Evolutionary conservation across 2,888 invertebrate genomes (phyloP), one percentile per base, ranked within the genome.

Genomic region (Aleiodes testaceus): DNA sequence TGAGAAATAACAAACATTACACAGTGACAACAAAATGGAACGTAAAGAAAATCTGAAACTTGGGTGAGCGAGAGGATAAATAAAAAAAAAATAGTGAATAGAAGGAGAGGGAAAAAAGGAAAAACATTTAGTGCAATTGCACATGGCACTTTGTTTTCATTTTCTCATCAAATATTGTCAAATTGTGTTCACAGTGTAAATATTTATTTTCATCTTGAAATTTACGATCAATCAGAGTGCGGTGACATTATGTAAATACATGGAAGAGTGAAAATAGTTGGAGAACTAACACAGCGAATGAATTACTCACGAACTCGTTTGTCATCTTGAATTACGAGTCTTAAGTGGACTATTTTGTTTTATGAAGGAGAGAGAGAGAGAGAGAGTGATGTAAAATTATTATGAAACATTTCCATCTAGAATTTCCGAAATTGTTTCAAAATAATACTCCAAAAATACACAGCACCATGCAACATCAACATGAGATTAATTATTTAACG

Each of bases 11-110:
- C 30, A 55, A 55, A 55, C 52, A 74, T n/a, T n/a, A n/a, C n/a
- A 70, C 66, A 61, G 42, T 18, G 45, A 52, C 47, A 14, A 66
- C 42, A 70, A 69, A 66, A 65, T 65, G 44, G 44, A 52, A 50
- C 50, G 65, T 69, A 61, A 52, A 50, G 68, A 63, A 22, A 52
- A 66, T 65, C 44, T 44, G 55, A 64, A 61, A 52, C 20, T 26
- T 5, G 5, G 4, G 26, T 5, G 3, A 26, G 26, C 3, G 26
- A 26, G 26, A 26, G 5, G 5, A 67, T 26, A 52, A 11, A 63
- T 36, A 22, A 61, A 52, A 16, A 52, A 16, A 55, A 30, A 42
- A 67, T 22, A 26, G 44, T 22, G 55, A 6, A 59, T 36, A 53
- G 22, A 30, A 61, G 45, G 30, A 66, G 61, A 61, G n/a, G n/a